phyloP scores from a whole-genome alignment of 2,888 invertebrate genomes.

The Barypeithes pellucidus region DNA sequence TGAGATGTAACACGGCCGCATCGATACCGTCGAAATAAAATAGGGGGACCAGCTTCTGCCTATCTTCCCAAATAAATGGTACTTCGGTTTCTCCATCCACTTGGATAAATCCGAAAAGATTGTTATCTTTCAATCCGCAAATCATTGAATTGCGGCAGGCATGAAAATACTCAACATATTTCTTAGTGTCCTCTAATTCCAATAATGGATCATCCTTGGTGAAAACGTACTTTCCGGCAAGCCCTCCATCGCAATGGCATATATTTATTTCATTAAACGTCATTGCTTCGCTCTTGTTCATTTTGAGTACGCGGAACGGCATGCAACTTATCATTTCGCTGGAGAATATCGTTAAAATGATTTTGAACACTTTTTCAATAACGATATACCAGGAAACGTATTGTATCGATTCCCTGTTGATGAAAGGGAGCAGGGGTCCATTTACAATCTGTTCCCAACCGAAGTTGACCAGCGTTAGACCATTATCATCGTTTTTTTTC shows the following conservation, averaged over 20 bases:
- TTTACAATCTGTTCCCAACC: conserved; percentile 32
- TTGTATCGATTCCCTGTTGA: conserved; percentile 14
- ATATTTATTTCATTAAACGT: conserved; percentile 51
- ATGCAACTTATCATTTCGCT: conserved; percentile 27
- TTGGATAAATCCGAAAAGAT: conserved; percentile 48
- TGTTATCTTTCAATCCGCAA: background rate
- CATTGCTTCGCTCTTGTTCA: conserved; percentile 39
- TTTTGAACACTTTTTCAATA: conserved; percentile 4
- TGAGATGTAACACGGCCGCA: conserved; percentile 25
- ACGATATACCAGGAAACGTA: conserved; percentile 26
- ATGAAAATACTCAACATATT: conserved; percentile 22
- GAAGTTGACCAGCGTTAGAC: background rate
- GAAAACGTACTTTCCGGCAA: conserved; percentile 36
- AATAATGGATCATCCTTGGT: conserved; percentile 26
- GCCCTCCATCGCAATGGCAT: conserved; percentile 33
- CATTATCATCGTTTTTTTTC: background rate
- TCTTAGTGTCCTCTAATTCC: conserved; percentile 27
- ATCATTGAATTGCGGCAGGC: conserved; percentile 16
- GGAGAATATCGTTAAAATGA: conserved; percentile 10
- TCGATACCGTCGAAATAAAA: conserved; percentile 54
- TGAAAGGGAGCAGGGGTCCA: conserved; percentile 26
- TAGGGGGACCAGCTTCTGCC: conserved; percentile 44
- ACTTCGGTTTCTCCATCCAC: conserved; percentile 33
- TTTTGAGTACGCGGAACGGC: background rate
- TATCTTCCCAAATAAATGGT: conserved; percentile 46